Evolutionary conservation across 2,113 vertebrate species (phyloP).

Genomic region (Pelmatolapia mariae): DNA sequence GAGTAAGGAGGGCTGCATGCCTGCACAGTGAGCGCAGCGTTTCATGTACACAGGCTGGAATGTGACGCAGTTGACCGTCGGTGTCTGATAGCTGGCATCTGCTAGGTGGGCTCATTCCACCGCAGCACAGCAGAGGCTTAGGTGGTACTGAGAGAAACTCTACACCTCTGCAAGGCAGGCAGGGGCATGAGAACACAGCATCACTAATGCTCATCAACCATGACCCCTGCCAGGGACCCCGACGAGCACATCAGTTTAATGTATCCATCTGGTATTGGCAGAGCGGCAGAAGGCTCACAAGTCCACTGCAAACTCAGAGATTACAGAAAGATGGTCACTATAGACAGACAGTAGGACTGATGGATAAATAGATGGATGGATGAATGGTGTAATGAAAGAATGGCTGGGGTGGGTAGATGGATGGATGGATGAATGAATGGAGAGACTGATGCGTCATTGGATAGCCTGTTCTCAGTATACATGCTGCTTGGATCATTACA

Average conservation of each 20-base stretch:
- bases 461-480: background rate
- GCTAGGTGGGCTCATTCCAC: slow-evolving; percentile 47
- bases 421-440: background rate
- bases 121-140: background rate
- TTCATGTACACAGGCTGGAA: background rate
- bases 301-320: background rate
- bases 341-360: background rate
- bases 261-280: slow-evolving; percentile 22
- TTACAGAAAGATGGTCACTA: slow-evolving; percentile 20
- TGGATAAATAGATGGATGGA: background rate
- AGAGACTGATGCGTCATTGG: background rate
- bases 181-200: background rate
- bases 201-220: slow-evolving; percentile 6
- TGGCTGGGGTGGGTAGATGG: background rate
- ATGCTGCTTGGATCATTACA: background rate
- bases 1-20: background rate
- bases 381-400: background rate
- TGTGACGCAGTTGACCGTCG: background rate
- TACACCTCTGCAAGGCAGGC: slow-evolving; percentile 21
- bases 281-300: background rate
- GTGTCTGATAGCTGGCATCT: slow-evolving; percentile 54
- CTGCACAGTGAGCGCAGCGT: background rate
- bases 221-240: background rate
- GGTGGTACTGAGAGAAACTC: slow-evolving; percentile 24
- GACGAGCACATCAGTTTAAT: slow-evolving; percentile 28